Percentiles rank a stretch among this genome's conserved stretches.
Conservation (phyloP, 2,797 vertebrate genomes). For the Rhinogobio ventralis region DNA sequence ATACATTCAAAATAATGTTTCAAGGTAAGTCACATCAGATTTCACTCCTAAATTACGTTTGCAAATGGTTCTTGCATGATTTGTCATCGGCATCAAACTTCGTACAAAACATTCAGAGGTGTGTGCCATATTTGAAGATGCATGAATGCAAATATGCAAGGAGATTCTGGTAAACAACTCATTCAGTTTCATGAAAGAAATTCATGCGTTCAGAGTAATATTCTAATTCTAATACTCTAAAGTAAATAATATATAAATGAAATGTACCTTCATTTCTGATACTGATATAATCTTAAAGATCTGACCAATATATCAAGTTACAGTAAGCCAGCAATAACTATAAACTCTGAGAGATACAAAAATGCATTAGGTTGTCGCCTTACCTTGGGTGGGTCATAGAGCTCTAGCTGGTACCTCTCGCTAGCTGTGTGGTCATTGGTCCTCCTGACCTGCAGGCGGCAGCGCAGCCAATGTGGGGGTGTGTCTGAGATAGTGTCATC, state of each 20-base stretch:
- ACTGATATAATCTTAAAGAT: neutral
- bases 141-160: neutral
- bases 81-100: neutral
- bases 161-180: neutral
- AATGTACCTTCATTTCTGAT: neutral
- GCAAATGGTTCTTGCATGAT: neutral
- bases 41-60: neutral
- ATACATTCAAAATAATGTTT: neutral
- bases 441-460: constrained; percentile 88
- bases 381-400: constrained; percentile 98
- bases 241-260: neutral
- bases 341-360: neutral
- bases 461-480: constrained; percentile 89
- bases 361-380: constrained; percentile 42
- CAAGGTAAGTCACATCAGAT: neutral
- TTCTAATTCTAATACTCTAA: too few species aligned
- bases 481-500: constrained; percentile 91
- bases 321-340: neutral
- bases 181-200: neutral
- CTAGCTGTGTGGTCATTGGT: constrained; percentile 64
- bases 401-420: constrained; percentile 85
- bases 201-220: neutral
- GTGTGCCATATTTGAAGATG: neutral
- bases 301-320: neutral
- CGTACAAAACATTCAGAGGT: neutral